These are phyloP conservation scores for Mythimna loreyi DNA, from an alignment of 2,888 invertebrate species.

Conservation along the genomic window DNA sequence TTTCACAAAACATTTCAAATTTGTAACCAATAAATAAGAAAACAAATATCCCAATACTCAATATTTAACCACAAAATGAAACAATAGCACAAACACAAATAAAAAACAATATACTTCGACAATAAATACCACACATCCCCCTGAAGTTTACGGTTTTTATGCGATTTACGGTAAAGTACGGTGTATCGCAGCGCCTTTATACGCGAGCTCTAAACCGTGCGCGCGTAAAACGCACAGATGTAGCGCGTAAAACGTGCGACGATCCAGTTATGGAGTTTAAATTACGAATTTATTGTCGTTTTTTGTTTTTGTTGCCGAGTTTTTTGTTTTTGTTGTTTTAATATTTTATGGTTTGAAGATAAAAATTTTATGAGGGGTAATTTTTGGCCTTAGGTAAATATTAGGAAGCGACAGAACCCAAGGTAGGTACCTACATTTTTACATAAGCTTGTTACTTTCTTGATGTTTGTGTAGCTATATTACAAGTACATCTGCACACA, in stretches of 20 bases:
- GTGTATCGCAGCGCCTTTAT: conserved; percentile 32
- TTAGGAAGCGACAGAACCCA: not conserved
- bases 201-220: conserved; percentile 30
- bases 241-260: conserved; percentile 17
- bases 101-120: conserved; percentile 23
- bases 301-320: conserved; percentile 4
- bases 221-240: conserved; percentile 47
- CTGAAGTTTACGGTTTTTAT: conserved; percentile 46
- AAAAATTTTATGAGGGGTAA: conserved; percentile 1
- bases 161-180: conserved; percentile 35
- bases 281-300: conserved; percentile 40
- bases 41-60: not conserved
- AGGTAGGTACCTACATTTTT: too few species aligned
- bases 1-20: not conserved
- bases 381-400: not conserved
- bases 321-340: not conserved
- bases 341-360: not conserved
- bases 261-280: conserved; percentile 38
- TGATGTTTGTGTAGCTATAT: too few species aligned
- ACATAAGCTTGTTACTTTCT: too few species aligned
- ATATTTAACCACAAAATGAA: conserved; percentile 8
- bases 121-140: conserved; percentile 39
- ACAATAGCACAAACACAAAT: not conserved
- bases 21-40: not conserved
- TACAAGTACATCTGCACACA: too few species aligned